A percentile compares a stretch with the other conserved stretches of the same genome.
These are phyloP conservation scores for Okapia johnstoni DNA, from an alignment of 2,113 vertebrate species.

Conservation along the genomic window DNA sequence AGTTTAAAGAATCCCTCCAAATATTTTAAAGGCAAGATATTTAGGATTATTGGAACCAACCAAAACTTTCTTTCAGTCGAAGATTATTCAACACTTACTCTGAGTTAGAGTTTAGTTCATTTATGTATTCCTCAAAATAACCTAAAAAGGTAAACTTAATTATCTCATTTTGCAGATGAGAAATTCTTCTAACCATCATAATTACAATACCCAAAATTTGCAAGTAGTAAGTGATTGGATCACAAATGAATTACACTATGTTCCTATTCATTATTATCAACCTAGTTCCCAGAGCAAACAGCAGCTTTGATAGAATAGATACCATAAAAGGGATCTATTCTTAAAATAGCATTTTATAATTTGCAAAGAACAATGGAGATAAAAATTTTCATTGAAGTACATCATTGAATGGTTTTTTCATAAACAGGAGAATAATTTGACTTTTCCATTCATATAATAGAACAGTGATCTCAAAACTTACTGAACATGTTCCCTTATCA, in stretches of 20 bases:
- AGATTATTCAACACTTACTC: neutral
- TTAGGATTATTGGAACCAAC: neutral
- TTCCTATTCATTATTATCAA: neutral
- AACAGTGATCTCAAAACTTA: neutral
- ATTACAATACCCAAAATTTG: neutral
- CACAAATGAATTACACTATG: neutral
- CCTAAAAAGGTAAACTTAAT: neutral
- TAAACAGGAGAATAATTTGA: neutral
- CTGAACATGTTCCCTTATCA: neutral
- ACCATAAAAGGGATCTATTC: neutral
- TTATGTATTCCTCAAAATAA: neutral
- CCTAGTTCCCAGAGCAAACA: neutral
- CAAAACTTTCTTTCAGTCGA: neutral
- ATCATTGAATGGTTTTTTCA: neutral
- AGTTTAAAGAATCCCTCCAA: neutral
- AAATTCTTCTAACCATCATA: neutral
- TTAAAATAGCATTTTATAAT: neutral
- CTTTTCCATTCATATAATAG: neutral
- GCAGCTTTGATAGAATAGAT: neutral
- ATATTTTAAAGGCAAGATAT: neutral
- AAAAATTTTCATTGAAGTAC: neutral
- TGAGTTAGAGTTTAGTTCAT: neutral
- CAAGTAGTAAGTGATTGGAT: neutral
- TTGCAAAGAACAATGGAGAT: neutral
- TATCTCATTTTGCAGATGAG: neutral